These are phyloP conservation scores for Aphelocoma californica DNA, from an alignment of 2,797 vertebrate genomes.

Conservation along the genomic window DNA sequence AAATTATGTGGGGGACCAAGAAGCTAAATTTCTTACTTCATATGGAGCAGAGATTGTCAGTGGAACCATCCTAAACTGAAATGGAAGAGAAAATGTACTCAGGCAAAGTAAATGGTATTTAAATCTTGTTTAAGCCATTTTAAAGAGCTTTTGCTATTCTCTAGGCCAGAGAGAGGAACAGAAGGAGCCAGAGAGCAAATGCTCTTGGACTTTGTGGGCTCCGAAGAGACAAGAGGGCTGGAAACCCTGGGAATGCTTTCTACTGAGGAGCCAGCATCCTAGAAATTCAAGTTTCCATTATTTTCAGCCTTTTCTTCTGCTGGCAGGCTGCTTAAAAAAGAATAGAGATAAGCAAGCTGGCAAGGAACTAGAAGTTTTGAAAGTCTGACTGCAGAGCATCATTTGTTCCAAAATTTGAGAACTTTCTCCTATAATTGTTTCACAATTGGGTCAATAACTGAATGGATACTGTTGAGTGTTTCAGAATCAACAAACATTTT, in stretches of 20 bases:
- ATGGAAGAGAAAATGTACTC: neutral
- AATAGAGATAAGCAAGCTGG: constrained; percentile 1
- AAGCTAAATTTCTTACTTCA: neutral
- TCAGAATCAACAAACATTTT: neutral
- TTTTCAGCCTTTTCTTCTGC: neutral
- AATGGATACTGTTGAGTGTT: neutral
- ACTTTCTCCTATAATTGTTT: neutral
- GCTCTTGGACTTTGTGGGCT: neutral
- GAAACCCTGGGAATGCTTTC: neutral
- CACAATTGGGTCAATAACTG: neutral
- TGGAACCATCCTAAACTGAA: neutral
- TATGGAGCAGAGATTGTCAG: neutral
- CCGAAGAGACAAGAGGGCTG: neutral
- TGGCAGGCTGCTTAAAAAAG: neutral
- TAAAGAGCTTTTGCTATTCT: neutral
- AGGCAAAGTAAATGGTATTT: neutral
- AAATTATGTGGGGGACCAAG: neutral
- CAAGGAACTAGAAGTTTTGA: neutral
- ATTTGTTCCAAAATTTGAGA: neutral
- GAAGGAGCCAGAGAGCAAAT: neutral
- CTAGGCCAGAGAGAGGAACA: neutral
- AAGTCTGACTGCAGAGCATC: neutral
- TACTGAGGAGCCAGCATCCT: neutral
- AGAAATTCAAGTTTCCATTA: neutral
- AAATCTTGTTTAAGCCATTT: neutral